Percentiles rank a stretch among this genome's conserved stretches.
Conservation (phyloP, 2,113 vertebrate genomes). For the Melanostigma gelatinosum region DNA sequence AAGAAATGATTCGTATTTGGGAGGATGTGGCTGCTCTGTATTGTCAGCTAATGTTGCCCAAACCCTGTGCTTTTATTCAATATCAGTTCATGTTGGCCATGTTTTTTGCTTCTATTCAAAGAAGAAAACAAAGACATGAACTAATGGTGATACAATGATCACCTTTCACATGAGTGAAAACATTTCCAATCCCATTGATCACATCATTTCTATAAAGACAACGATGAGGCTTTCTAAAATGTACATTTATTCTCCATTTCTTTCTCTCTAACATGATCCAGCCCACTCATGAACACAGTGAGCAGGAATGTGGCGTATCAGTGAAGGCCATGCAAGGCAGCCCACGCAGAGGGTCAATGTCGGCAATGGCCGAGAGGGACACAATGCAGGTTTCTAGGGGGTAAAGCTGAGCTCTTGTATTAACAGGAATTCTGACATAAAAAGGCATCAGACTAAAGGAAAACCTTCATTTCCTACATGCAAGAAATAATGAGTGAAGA, state of each 20-base stretch:
- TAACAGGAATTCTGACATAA: not conserved
- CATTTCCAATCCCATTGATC: constrained; percentile 16
- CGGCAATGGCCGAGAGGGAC: constrained; percentile 10
- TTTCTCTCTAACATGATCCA: constrained; percentile 29
- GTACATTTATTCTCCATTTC: constrained; percentile 18
- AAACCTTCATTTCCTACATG: not conserved
- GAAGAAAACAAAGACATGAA: constrained; percentile 33
- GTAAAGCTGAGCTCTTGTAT: not conserved
- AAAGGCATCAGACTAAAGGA: not conserved
- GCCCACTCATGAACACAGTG: constrained; percentile 46
- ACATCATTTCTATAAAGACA: not conserved
- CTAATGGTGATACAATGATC: not conserved
- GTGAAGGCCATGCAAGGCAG: constrained; percentile 43
- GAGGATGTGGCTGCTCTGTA: constrained; percentile 1
- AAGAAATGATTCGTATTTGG: constrained; percentile 22
- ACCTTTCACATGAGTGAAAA: constrained; percentile 3
- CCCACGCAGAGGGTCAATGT: constrained; percentile 64
- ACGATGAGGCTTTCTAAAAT: not conserved
- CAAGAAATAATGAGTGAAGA: not conserved
- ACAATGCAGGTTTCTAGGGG: not conserved
- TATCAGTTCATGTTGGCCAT: constrained; percentile 9
- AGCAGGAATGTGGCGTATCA: constrained; percentile 48
- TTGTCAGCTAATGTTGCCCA: constrained; percentile 15
- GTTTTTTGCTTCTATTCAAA: constrained; percentile 30
- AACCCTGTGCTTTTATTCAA: constrained; percentile 20